These are phyloP conservation scores for Acleris cristana DNA, from an alignment of 2,888 invertebrate genomes.

Conservation along the genomic window DNA sequence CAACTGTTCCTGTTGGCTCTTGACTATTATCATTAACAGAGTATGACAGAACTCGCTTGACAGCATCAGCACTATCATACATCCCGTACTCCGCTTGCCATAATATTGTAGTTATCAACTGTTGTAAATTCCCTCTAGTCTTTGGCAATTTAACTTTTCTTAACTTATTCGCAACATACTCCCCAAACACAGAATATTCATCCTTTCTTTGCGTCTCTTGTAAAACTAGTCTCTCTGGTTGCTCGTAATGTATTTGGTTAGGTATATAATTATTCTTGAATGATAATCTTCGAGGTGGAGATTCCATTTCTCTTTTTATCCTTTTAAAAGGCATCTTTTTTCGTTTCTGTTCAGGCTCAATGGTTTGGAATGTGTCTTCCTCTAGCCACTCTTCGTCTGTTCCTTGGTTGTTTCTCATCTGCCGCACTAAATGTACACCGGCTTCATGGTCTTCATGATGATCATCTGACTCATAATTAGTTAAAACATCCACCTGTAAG, in stretches of 20 bases:
- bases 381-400: slow-evolving; percentile 78
- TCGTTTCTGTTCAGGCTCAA: slow-evolving; percentile 58
- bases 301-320: slow-evolving; percentile 68
- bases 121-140: slow-evolving; percentile 71
- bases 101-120: slow-evolving; percentile 72
- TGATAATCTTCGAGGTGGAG: slow-evolving; percentile 49
- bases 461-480: slow-evolving; percentile 59
- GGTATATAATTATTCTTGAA: slow-evolving; percentile 38
- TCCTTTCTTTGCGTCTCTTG: slow-evolving; percentile 58
- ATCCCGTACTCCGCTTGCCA: slow-evolving; percentile 78
- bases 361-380: slow-evolving; percentile 64
- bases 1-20: background rate
- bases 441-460: slow-evolving; percentile 56
- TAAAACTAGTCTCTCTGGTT: slow-evolving; percentile 44
- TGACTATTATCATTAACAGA: slow-evolving; percentile 50
- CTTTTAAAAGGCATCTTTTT: slow-evolving; percentile 62
- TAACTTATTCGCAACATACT: slow-evolving; percentile 74
- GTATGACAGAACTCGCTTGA: slow-evolving; percentile 66
- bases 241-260: slow-evolving; percentile 37
- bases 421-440: slow-evolving; percentile 62
- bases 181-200: slow-evolving; percentile 73
- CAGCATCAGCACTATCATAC: slow-evolving; percentile 71
- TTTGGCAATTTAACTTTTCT: slow-evolving; percentile 65
- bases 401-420: slow-evolving; percentile 60
- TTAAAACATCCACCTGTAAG: slow-evolving; percentile 64